Percentiles rank a stretch among this genome's conserved stretches.
Evolutionary conservation across 2,113 vertebrate genomes (phyloP).

Genomic region (Halichoeres trimaculatus): DNA sequence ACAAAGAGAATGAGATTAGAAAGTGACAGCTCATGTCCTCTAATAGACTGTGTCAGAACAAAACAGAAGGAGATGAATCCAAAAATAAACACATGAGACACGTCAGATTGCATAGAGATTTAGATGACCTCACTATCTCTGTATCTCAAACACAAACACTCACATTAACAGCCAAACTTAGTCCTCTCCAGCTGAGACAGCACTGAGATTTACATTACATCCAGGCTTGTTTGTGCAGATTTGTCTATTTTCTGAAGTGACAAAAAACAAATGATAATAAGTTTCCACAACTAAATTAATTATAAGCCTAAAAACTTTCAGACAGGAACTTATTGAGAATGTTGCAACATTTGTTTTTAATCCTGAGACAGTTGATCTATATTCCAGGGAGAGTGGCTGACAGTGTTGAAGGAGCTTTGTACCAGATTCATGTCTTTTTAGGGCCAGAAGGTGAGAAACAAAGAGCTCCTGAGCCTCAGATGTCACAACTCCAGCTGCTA

Average conservation of each 20-base stretch:
- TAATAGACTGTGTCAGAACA: conserved; percentile 37
- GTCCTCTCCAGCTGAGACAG: background rate
- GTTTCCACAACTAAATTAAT: background rate
- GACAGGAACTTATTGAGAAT: no score
- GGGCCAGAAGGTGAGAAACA: background rate
- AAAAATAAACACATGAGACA: conserved; percentile 24
- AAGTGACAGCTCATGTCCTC: conserved; percentile 11
- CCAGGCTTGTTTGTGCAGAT: background rate
- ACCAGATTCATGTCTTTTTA: no score
- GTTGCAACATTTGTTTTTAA: background rate
- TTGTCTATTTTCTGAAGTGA: background rate
- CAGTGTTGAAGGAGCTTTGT: no score
- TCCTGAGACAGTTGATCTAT: background rate
- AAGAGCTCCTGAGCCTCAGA: background rate
- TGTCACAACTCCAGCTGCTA: conserved; percentile 30
- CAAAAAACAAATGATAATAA: conserved; percentile 4
- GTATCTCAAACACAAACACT: background rate
- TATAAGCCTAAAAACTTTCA: background rate
- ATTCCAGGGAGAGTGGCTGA: no score
- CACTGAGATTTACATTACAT: conserved; percentile 34
- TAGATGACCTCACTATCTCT: background rate
- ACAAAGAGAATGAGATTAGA: background rate
- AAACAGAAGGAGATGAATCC: conserved; percentile 12
- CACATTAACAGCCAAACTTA: background rate
- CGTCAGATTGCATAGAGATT: conserved; percentile 2